These are phyloP conservation scores for Metopia argyrocephala DNA, from an alignment of 2,888 invertebrate genomes.

Conservation along the genomic window DNA sequence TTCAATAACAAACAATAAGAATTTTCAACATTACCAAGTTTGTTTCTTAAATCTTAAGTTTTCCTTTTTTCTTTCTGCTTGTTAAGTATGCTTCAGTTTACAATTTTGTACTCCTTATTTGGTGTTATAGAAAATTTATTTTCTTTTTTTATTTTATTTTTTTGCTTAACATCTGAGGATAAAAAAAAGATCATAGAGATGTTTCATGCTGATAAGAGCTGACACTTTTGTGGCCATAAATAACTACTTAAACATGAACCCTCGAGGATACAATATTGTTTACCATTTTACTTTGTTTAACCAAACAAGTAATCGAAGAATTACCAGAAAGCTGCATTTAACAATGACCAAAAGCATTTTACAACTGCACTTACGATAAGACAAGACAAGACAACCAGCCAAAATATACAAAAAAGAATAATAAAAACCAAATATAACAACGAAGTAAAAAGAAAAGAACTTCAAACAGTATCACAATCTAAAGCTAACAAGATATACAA, in stretches of 20 bases:
- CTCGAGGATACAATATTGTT: constrained; percentile 70
- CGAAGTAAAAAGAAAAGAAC: constrained; percentile 45
- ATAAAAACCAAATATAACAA: constrained; percentile 32
- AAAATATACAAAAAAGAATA: constrained; percentile 39
- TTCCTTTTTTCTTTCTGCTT: neutral
- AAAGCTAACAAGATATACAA: constrained; percentile 60
- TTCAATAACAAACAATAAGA: neutral
- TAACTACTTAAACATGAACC: constrained; percentile 76
- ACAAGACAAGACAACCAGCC: constrained; percentile 66
- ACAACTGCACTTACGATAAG: constrained; percentile 65
- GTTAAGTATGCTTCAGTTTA: constrained; percentile 19
- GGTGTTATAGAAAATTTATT: constrained; percentile 21
- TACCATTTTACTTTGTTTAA: constrained; percentile 13
- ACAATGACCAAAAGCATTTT: constrained; percentile 75
- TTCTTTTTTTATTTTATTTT: neutral
- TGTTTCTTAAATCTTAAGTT: constrained; percentile 47
- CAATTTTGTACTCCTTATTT: constrained; percentile 44
- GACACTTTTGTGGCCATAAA: constrained; percentile 78
- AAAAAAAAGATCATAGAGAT: constrained; percentile 66
- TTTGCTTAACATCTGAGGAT: constrained; percentile 8
- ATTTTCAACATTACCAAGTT: constrained; percentile 16
- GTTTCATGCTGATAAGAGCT: constrained; percentile 77
- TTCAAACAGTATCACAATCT: constrained; percentile 63
- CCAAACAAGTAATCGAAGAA: constrained; percentile 3
- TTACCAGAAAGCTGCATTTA: constrained; percentile 63